phyloP scores from a whole-genome alignment of 2,113 vertebrate genomes.

The Plestiodon gilberti region DNA sequence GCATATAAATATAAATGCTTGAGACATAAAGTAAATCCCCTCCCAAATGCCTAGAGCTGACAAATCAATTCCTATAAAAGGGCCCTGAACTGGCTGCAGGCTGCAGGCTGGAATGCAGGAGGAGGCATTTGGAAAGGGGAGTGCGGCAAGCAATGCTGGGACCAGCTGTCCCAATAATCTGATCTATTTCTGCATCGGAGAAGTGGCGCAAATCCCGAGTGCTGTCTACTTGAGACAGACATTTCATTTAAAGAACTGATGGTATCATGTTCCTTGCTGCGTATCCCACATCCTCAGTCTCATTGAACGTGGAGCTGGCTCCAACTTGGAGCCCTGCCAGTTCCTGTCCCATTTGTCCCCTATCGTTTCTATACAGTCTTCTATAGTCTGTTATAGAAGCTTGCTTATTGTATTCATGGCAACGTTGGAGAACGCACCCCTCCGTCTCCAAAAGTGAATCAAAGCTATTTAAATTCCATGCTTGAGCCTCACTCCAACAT shows the following conservation, averaged over 20 bases:
- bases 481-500: neutral
- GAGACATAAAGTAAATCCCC: constrained; percentile 3
- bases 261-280: constrained; percentile 3
- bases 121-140: constrained; percentile 13
- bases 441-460: neutral
- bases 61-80: constrained; percentile 20
- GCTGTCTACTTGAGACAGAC: constrained; percentile 8
- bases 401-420: neutral
- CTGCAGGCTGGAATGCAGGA: constrained; percentile 11
- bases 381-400: neutral
- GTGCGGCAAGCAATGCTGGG: neutral
- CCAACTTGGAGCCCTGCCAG: neutral
- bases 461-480: neutral
- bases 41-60: constrained; percentile 3
- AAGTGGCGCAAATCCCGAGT: constrained; percentile 21
- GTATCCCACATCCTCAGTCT: neutral
- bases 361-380: neutral
- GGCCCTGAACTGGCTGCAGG: neutral
- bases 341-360: neutral
- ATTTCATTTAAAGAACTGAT: constrained; percentile 17
- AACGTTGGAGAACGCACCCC: neutral
- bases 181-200: constrained; percentile 38
- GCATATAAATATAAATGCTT: neutral
- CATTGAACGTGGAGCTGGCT: neutral
- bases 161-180: constrained; percentile 27